Conservation (phyloP, 1,140 invertebrate species). For the Trachelipus rathkii region DNA sequence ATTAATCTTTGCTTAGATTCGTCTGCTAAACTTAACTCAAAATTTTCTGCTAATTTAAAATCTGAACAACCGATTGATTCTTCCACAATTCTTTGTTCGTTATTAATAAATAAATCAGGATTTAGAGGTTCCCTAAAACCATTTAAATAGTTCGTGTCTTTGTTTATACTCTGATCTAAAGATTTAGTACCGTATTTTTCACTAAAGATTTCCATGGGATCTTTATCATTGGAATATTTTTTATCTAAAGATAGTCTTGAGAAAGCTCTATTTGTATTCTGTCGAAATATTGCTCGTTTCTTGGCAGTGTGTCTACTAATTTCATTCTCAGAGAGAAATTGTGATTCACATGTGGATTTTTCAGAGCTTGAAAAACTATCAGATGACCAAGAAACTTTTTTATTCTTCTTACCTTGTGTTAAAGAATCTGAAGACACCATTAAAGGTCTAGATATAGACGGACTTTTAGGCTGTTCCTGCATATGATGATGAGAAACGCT, state of each 20-base stretch:
- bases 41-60: too few relatives aligned
- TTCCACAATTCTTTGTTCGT: too few relatives aligned
- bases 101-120: too few relatives aligned
- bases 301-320: background rate
- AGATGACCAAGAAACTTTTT: slow-evolving; percentile 40
- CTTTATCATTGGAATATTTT: background rate
- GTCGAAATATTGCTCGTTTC: background rate
- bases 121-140: too few relatives aligned
- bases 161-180: too few relatives aligned
- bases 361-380: slow-evolving; percentile 36
- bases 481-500: slow-evolving; percentile 37
- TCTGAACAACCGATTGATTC: too few relatives aligned
- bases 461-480: slow-evolving; percentile 27
- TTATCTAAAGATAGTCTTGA: background rate
- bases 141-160: too few relatives aligned
- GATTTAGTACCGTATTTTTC: too few relatives aligned
- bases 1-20: too few relatives aligned
- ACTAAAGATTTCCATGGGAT: background rate
- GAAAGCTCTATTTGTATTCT: background rate
- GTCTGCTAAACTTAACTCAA: too few relatives aligned
- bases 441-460: slow-evolving; percentile 33
- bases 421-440: slow-evolving; percentile 25
- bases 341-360: slow-evolving; percentile 33
- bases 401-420: slow-evolving; percentile 32
- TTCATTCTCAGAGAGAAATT: background rate